Conservation (phyloP, 2,888 invertebrate genomes). For the Leptarthrus brevirostris region DNA sequence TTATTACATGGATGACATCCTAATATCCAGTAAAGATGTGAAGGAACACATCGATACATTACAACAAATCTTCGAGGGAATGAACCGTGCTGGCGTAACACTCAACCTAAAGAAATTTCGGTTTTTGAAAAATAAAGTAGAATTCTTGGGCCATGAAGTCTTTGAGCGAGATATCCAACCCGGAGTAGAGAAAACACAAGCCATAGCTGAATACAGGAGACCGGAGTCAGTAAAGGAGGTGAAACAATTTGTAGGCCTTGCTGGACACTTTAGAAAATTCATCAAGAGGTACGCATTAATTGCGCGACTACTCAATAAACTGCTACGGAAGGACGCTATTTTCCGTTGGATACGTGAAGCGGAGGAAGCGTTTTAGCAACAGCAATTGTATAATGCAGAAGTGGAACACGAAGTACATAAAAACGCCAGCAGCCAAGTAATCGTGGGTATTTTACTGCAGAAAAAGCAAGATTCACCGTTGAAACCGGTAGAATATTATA, state of each 20-base stretch:
- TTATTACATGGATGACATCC: neutral
- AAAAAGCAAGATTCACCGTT: rapidly evolving
- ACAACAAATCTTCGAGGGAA: no score
- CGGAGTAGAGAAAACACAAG: neutral
- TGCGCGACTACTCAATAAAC: neutral
- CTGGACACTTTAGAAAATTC: neutral
- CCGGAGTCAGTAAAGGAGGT: neutral
- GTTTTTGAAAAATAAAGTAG: neutral
- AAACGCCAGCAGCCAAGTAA: rapidly evolving
- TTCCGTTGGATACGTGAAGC: neutral
- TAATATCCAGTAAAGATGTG: neutral
- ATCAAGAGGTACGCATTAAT: neutral
- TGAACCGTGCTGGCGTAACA: no score
- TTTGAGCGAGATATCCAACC: neutral
- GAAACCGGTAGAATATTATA: no score
- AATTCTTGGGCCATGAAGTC: neutral
- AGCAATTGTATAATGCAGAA: no score
- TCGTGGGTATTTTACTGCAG: no score
- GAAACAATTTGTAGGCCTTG: neutral
- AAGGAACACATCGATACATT: no score
- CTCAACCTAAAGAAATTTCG: neutral
- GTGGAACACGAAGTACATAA: rapidly evolving
- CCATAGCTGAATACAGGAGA: neutral
- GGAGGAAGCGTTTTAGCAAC: neutral
- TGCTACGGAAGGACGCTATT: neutral